Conservation (phyloP, 2,888 invertebrate species). For the Coenonympha glycerion region DNA sequence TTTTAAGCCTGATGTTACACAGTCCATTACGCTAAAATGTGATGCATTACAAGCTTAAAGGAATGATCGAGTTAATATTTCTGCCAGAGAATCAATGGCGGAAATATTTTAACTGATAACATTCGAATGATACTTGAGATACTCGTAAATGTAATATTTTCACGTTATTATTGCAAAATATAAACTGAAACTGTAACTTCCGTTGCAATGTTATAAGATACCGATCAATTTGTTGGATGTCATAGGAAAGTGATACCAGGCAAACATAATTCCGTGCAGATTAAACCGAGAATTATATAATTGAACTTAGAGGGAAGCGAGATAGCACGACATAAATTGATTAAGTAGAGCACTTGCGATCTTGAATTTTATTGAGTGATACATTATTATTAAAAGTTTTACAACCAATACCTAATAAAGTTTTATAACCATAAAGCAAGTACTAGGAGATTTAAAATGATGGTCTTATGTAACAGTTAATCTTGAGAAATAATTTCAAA, state of each 20-base stretch:
- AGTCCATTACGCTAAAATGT: constrained; percentile 2
- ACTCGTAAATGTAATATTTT: constrained; percentile 20
- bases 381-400: background rate
- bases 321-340: constrained; percentile 17
- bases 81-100: background rate
- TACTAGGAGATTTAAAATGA: no score
- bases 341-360: constrained; percentile 12
- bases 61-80: background rate
- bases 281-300: constrained; percentile 23
- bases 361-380: background rate
- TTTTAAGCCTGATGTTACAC: background rate
- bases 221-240: constrained; percentile 30
- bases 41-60: constrained; percentile 6
- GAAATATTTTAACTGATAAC: constrained; percentile 16
- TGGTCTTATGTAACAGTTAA: no score
- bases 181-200: constrained; percentile 23
- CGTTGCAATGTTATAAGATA: constrained; percentile 27
- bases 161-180: constrained; percentile 27
- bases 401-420: background rate
- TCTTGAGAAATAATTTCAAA: no score
- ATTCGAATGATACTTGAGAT: constrained; percentile 18
- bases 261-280: constrained; percentile 24
- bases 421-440: background rate
- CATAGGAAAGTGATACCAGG: constrained; percentile 27
- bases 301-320: constrained; percentile 19